Percentiles rank a stretch among this genome's conserved stretches.
Conservation (phyloP, 2,113 vertebrate species). For the Phainopepla nitens region DNA sequence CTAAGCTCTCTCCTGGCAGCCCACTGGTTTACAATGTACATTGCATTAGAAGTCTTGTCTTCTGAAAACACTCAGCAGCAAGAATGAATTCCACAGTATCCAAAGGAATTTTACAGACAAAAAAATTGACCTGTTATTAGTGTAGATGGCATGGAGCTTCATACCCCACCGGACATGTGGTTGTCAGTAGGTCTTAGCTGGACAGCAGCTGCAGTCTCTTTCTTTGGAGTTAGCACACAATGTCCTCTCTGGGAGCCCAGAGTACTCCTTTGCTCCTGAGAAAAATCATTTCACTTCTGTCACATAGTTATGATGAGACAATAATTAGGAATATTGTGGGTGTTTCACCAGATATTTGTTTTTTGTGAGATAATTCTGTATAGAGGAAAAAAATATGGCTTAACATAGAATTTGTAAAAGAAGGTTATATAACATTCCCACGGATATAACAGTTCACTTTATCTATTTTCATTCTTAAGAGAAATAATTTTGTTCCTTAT, state of each 20-base stretch:
- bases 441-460: neutral
- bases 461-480: neutral
- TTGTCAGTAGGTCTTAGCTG: neutral
- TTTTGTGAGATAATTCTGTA: neutral
- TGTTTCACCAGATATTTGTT: neutral
- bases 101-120: neutral
- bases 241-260: neutral
- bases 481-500: neutral
- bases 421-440: neutral
- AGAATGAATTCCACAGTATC: neutral
- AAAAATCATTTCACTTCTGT: neutral
- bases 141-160: neutral
- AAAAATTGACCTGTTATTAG: neutral
- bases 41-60: neutral
- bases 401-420: neutral
- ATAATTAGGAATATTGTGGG: neutral
- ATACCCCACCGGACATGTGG: neutral
- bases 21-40: neutral
- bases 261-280: neutral
- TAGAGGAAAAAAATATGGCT: neutral
- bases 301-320: neutral
- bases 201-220: neutral
- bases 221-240: neutral
- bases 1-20: neutral
- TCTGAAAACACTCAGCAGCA: neutral